Evolutionary conservation across 1,140 invertebrate species (phyloP), one percentile per base, ranked within the genome.

Genomic region (Coelopa frigida): DNA sequence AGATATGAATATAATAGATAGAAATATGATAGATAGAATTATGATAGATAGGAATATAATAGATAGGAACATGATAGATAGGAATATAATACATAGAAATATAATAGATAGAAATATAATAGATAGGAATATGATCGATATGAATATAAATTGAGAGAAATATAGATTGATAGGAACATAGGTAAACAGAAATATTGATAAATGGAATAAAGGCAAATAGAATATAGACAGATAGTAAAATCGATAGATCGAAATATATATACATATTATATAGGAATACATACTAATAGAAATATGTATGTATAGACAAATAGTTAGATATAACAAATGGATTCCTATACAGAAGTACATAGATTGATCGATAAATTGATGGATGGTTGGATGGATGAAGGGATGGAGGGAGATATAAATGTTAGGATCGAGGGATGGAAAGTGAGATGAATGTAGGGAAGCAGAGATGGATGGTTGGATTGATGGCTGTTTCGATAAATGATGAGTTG

Each of bases 391-490:
- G 18, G 7, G 18, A 36, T n/a, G 12, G 6, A 36, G 6, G 18
- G 6, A 36, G 7, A 36, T 7, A 36, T 15, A 36, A 7, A 36
- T 15, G 18, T 10, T 7, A 7, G 18, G 18, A 36, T 36, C 7
- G 6, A 36, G 7, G 18, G 18, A 36, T 8, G 18, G 18, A 36
- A 10, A 36, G 18, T n/a, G 7, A 36, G 18, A 36, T 8, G 18
- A 36, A 36, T 8, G 18, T n/a, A 36, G 8, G 18, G 18, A 7
- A 7, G 18, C 12, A 7, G 8, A 36, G 18, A 62, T 45, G 45
- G 41, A 57, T 56, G 59, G 56, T 42, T 48, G 51, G 50, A 42
- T 54, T 35, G 37, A 26, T 52, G 38, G 45, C 45, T 56, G 48
- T 36, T 39, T 44, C 41, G 37, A 39, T 49, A 29, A 29, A 29